Base-by-base conservation (phyloP, 2,113 vertebrate species). In the Saguinus midas region DNA sequence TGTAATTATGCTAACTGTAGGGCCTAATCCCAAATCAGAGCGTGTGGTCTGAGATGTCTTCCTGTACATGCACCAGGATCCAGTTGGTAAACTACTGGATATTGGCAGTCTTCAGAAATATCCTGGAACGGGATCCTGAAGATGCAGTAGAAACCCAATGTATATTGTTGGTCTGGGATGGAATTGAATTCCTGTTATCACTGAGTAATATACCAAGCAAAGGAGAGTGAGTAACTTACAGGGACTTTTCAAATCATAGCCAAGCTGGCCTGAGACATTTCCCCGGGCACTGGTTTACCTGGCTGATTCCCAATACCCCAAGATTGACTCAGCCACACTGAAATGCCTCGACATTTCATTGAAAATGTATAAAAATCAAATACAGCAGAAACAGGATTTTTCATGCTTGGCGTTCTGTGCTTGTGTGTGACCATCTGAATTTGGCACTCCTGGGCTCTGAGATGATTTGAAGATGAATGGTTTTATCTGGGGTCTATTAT, bases 401-500 rank as follows among this genome's bases (percentile, higher is more conserved):
- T 75, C 75, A 61, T 4, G 40, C 48, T 55, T 18, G 21, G 79
- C 11, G 13, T 61, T 45, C 48, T 48, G 85, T 66, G n/a, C 43
- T 35, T 4, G 9, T 27, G 0, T 0, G 10, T 66, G 93, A 70
- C 35, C 23, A 9, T 82, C 78, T 87, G 84, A 90, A 72, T 68
- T 61, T 2, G 55, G 29, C 20, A 43, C 21, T 45, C 55, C n/a
- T 0, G 21, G 78, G 70, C 72, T 57, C 88, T 9, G 43, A 96
- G 79, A 58, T 16, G 27, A 40, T 89, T 50, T 89, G 9, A 78
- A 79, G 70, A 94, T 16, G 37, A 89, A 23, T 18, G 29, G 84
- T 78, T 96, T 96, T 78, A 87, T 90, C 43, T 82, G 86, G 40
- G 37, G 45, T 91, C 73, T 91, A 52, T 72, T 27, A 25, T 61